Base-by-base conservation (phyloP, 1,140 invertebrate genomes). In the Caenorhabditis elegans region DNA sequence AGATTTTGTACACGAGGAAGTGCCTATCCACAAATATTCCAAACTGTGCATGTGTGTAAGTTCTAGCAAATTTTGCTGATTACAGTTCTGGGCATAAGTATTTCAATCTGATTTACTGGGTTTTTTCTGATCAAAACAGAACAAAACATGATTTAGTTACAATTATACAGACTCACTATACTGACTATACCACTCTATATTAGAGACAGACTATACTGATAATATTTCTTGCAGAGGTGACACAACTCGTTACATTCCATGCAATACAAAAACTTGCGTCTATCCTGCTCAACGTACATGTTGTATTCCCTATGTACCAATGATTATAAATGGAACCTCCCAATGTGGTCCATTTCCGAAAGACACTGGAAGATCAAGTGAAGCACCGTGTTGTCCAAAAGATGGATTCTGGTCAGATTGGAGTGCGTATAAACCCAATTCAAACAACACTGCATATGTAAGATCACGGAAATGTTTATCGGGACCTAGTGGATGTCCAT, bases 221-320 rank as follows among this genome's bases (percentile, higher is more conserved):
- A n/a, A n/a, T n/a, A n/a, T n/a, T n/a, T n/a, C n/a, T 17, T 70
- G 19, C 60, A 70, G 60, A 0, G 60, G 60, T 10, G 19, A 70
- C 60, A 10, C 11, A 24, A 17, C 34, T 43, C 31, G 34, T 24
- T 43, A 70, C n/a, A 17, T 17, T 28, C 60, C 34, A 22, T 70
- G 60, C 34, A 70, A 70, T 34, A 70, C 34, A 17, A 8, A 19
- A 6, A 15, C 34, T 22, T 70, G 60, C 17, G 60, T 39, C 0
- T 70, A 70, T 70, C 60, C 60, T 13, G 34, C 34, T 39, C 60
- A 70, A 70, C 15, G 60, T 1, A 39, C 60, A 15, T 70, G 60
- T 28, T 70, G 60, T 43, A 70, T 70, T 70, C 60, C 60, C 5
- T 70, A 70, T 39, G 31, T 70, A 22, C 34, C 60, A 39, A 70